phyloP scores from a whole-genome alignment of 2,888 invertebrate species.

The Troides helena region DNA sequence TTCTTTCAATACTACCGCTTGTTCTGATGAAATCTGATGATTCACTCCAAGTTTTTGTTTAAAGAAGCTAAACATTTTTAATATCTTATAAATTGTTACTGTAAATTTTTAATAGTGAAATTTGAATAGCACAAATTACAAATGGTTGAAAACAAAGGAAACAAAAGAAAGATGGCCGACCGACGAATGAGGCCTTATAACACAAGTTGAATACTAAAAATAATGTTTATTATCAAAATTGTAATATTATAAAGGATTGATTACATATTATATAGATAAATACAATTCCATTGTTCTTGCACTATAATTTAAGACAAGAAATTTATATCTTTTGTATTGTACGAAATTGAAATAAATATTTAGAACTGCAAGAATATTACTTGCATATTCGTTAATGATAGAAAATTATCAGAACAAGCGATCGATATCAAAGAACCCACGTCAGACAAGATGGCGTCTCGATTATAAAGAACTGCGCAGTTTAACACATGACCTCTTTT shows the following conservation, averaged over 20 bases:
- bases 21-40: slow-evolving; percentile 1
- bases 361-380: not conserved
- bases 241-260: too few species aligned
- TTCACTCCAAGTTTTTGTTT: not conserved
- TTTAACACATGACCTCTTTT: not conserved
- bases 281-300: too few species aligned
- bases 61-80: not conserved
- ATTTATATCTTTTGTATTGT: not conserved
- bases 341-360: not conserved
- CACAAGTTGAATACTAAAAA: not conserved
- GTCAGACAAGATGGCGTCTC: slow-evolving; percentile 29
- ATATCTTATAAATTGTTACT: not conserved
- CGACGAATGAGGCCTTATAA: not conserved
- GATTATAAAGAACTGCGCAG: slow-evolving; percentile 14
- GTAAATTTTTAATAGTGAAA: not conserved
- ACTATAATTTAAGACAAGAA: not conserved
- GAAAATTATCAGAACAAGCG: slow-evolving; percentile 6
- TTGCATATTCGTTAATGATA: not conserved
- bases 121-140: not conserved
- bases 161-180: slow-evolving; percentile 17
- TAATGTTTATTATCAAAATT: too few species aligned
- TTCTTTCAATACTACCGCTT: not conserved
- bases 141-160: slow-evolving; percentile 1
- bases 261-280: too few species aligned
- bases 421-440: slow-evolving; percentile 23